These are phyloP conservation scores for Thymelicus acteon DNA, from an alignment of 2,888 invertebrate genomes.

Conservation along the genomic window DNA sequence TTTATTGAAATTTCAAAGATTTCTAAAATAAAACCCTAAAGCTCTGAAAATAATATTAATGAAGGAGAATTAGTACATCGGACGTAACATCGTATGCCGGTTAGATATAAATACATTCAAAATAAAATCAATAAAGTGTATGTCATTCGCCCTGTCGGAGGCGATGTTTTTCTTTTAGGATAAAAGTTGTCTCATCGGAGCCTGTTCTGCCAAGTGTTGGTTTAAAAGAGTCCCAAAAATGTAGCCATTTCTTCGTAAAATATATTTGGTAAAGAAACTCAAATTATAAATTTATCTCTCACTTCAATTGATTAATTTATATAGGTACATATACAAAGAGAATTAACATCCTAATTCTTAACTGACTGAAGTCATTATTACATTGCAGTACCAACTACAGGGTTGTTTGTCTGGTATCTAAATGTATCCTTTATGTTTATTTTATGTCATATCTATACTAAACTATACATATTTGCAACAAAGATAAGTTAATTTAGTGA, in stretches of 20 bases:
- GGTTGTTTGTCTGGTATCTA: no score
- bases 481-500: no score
- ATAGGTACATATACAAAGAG: no score
- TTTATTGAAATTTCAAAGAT: slow-evolving; percentile 12
- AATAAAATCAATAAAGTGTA: slow-evolving; percentile 30
- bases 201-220: slow-evolving; percentile 10
- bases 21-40: slow-evolving; percentile 19
- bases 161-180: slow-evolving; percentile 15
- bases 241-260: slow-evolving; percentile 1
- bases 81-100: background rate
- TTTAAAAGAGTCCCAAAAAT: slow-evolving; percentile 1
- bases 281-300: no score
- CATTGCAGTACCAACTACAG: no score
- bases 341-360: no score
- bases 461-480: no score
- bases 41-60: background rate
- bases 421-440: no score
- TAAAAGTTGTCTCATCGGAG: background rate
- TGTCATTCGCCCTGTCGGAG: slow-evolving; percentile 27
- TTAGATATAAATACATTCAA: slow-evolving; percentile 1
- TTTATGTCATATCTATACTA: no score
- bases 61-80: background rate
- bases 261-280: background rate
- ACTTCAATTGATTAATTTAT: no score
- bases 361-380: no score